Conservation (phyloP, 2,113 vertebrate species). For the Bubo bubo region DNA sequence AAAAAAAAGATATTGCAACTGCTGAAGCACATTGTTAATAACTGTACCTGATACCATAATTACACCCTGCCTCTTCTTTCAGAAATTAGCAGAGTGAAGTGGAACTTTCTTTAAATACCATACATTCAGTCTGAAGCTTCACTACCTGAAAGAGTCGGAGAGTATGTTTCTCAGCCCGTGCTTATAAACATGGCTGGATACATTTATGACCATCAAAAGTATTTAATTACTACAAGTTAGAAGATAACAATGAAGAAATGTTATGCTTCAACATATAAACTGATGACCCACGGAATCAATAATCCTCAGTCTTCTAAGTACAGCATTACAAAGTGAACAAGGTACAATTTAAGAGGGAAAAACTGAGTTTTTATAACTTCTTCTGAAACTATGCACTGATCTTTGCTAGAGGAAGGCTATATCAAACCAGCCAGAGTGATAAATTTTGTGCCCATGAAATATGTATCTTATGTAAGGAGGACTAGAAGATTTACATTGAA, state of each 20-base stretch:
- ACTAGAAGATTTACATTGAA: neutral
- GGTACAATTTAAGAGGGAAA: neutral
- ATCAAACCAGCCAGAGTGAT: neutral
- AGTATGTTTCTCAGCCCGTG: neutral
- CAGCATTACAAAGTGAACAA: neutral
- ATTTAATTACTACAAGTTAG: constrained; percentile 1
- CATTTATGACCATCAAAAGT: neutral
- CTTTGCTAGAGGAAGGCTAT: neutral
- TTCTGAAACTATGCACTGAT: neutral
- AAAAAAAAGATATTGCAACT: neutral
- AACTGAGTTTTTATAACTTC: neutral
- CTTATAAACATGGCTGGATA: neutral
- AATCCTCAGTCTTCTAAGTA: neutral
- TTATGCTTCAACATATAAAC: constrained; percentile 40
- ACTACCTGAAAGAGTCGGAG: neutral
- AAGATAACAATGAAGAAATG: constrained; percentile 41
- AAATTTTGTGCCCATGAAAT: neutral
- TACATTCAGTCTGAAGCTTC: neutral
- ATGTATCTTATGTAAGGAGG: neutral
- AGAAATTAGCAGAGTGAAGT: neutral
- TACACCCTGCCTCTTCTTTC: no score
- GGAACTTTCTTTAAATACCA: neutral
- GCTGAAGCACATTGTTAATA: neutral
- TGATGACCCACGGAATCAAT: constrained; percentile 2
- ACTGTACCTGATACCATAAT: no score